Evolutionary conservation across 1,140 invertebrate genomes (phyloP), one percentile per base, ranked within the genome.

Genomic region (Drosophila rufa): DNA sequence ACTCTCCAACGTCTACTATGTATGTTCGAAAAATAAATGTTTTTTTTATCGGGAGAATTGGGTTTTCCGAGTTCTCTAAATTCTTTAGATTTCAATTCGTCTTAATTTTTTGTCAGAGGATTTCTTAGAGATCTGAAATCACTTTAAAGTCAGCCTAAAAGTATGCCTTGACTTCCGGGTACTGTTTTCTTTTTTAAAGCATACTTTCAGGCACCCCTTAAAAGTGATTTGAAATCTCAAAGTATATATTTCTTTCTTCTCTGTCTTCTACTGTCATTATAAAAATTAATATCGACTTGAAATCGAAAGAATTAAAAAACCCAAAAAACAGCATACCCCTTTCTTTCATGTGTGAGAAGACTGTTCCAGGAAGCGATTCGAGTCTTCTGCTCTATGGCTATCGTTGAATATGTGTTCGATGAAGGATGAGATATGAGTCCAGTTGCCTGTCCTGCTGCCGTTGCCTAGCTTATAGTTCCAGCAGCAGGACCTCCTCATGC

Each of bases 401-500:
- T 89, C 80, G 85, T 81, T 89, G 85, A 89, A 79, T 84, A 84
- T 89, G 78, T 81, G 46, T 74, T 42, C 71, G 62, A 80, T 87
- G 76, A 79, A 67, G 50, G 25, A 67, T 79, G 70, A 82, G 75
- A 90, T 90, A 90, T 82, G 81, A 79, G 58, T 81, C 40, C n/a
- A n/a, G 36, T 9, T 56, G 15, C 8, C 1, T 27, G 85, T 91
- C 79, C 85, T 80, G 85, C 85, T 45, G 85, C 75, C 22, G 14
- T 14, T 17, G n/a, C 14, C 22, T 14, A 43, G 17, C 51, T 81
- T 92, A 92, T 42, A 92, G 81, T 64, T 92, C 91, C 68, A 93
- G 68, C 79, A 93, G 79, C 92, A 93, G 91, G 82, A 93, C 92
- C 70, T 93, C 92, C 80, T 93, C 92, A 92, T 93, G 92, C 92